A percentile compares a stretch with the other conserved stretches of the same genome.
Conservation (phyloP, 2,888 invertebrate genomes). For the Argyresthia goedartella region DNA sequence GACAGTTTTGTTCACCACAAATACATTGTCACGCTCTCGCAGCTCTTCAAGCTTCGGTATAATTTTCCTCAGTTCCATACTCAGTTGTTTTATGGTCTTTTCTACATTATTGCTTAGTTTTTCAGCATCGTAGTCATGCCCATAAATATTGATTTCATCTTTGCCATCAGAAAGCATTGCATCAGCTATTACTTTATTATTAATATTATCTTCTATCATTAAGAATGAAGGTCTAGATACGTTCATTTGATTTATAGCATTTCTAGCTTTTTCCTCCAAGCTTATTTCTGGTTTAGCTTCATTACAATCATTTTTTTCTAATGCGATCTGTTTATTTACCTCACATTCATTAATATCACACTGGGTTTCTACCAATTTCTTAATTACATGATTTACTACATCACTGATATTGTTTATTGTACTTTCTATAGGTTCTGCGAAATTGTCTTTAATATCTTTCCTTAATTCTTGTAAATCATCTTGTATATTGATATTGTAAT, state of each 20-base stretch:
- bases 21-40: conserved; percentile 51
- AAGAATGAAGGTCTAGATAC: conserved; percentile 60
- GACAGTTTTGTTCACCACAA: conserved; percentile 34
- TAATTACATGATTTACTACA: conserved; percentile 63
- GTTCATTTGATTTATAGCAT: conserved; percentile 51
- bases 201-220: conserved; percentile 43
- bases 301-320: conserved; percentile 16
- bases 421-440: conserved; percentile 60
- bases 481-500: conserved; percentile 59
- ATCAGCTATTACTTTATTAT: conserved; percentile 59
- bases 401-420: conserved; percentile 66
- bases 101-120: conserved; percentile 52
- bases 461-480: conserved; percentile 58
- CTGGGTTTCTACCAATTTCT: conserved; percentile 55
- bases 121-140: conserved; percentile 50
- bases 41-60: conserved; percentile 64
- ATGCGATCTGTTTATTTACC: conserved; percentile 18
- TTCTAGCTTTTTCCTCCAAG: conserved; percentile 48
- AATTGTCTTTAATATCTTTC: conserved; percentile 61
- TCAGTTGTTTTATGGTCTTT: conserved; percentile 57
- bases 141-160: conserved; percentile 59
- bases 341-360: conserved; percentile 25
- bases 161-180: conserved; percentile 72
- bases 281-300: conserved; percentile 24
- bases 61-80: conserved; percentile 58